Percentiles rank a stretch among this genome's conserved stretches.
These are phyloP conservation scores for Sarcophaga rosellei DNA, from an alignment of 2,888 invertebrate species.

Conservation along the genomic window DNA sequence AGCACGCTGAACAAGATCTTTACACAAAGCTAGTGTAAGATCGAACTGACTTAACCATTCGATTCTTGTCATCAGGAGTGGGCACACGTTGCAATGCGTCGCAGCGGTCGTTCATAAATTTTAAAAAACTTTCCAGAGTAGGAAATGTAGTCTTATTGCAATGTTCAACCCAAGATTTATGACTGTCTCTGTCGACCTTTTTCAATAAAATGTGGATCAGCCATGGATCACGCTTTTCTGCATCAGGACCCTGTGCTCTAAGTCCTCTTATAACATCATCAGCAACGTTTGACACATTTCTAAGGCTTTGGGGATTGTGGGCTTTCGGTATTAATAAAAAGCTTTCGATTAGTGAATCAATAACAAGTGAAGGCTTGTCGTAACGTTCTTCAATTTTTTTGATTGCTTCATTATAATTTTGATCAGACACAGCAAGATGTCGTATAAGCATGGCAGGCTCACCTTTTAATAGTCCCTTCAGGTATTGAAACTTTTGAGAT, in stretches of 20 bases:
- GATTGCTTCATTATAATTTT: conserved; percentile 44
- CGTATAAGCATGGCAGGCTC: conserved; percentile 34
- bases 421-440: conserved; percentile 35
- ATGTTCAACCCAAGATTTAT: conserved; percentile 36
- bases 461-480: conserved; percentile 38
- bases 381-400: conserved; percentile 38
- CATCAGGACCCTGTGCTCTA: conserved; percentile 22
- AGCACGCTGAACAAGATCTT: conserved; percentile 1
- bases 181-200: conserved; percentile 44
- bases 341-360: conserved; percentile 34
- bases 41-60: neutral
- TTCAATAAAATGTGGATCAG: conserved; percentile 41
- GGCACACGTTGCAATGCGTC: neutral
- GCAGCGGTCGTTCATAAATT: conserved; percentile 6
- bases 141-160: conserved; percentile 23
- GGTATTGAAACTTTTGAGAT: conserved; percentile 28
- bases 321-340: conserved; percentile 24
- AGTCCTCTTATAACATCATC: conserved; percentile 47
- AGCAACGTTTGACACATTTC: conserved; percentile 11
- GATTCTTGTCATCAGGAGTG: conserved; percentile 14
- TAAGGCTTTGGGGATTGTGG: neutral
- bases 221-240: conserved; percentile 53
- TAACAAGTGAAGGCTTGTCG: conserved; percentile 42
- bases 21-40: neutral
- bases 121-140: conserved; percentile 20